Evolutionary conservation across 2,113 vertebrate genomes (phyloP).

Genomic region (Sminthopsis crassicaudata): DNA sequence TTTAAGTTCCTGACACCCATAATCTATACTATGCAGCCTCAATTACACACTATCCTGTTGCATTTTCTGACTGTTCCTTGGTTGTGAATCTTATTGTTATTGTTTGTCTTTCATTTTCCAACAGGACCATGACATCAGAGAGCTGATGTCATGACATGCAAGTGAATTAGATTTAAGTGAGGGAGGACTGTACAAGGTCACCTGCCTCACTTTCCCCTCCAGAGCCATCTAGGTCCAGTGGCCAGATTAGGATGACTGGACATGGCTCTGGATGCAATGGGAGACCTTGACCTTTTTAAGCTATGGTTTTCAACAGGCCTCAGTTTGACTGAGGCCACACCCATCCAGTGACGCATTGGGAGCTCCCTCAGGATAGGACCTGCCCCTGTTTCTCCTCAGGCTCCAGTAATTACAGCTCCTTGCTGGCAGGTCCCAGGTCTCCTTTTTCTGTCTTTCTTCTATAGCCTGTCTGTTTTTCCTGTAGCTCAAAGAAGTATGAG

Average conservation of each 20-base stretch:
- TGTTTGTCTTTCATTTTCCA: too few relatives aligned
- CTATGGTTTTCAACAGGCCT: too few relatives aligned
- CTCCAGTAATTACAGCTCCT: background rate
- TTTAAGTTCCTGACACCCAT: background rate
- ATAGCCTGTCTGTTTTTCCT: background rate
- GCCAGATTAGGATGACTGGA: too few relatives aligned
- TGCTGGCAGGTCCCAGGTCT: background rate
- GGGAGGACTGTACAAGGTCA: too few relatives aligned
- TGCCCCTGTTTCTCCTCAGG: background rate
- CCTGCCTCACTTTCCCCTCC: too few relatives aligned
- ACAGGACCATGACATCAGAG: too few relatives aligned
- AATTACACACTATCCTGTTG: background rate
- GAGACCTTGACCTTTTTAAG: too few relatives aligned
- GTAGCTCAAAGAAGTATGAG: background rate
- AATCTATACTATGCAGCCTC: background rate
- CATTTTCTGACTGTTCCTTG: background rate
- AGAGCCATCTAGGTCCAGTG: too few relatives aligned
- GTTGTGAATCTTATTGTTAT: background rate
- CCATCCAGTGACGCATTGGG: background rate
- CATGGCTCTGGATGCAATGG: too few relatives aligned
- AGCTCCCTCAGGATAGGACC: background rate
- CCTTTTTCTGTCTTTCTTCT: background rate
- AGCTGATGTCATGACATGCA: too few relatives aligned
- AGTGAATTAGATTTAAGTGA: too few relatives aligned
- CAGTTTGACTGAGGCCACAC: too few relatives aligned